Evolutionary conservation across 2,888 invertebrate species (phyloP), one percentile per base, ranked within the genome.

Genomic region (Thereva unica): DNA sequence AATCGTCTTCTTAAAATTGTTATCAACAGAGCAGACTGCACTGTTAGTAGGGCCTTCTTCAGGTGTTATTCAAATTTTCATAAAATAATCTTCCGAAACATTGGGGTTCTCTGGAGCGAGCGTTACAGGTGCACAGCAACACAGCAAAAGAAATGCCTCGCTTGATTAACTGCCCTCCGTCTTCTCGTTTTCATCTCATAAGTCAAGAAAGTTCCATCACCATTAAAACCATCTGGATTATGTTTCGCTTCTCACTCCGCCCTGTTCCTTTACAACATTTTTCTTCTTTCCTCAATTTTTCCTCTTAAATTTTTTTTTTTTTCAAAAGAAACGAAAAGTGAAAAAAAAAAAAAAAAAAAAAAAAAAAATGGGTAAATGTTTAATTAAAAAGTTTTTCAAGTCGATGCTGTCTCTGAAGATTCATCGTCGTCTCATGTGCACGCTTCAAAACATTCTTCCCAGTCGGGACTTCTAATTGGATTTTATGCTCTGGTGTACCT

Each of bases 331-430:
- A n/a, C n/a, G n/a, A n/a, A n/a, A n/a, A n/a, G n/a, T n/a, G n/a
- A n/a, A n/a, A 23, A 23, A 44, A 35, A 44, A 41, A 44, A 8
- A 7, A 35, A n/a, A 56, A 9, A n/a, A n/a, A 8, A 4, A 23
- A 56, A 41, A 42, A 56, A 54, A 41, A 55, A 44, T 56, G 56
- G 44, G 23, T 56, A 44, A 56, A 42, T 56, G 44, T 56, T 56
- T 56, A 56, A 56, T 56, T 56, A 56, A 56, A 56, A 56, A 56
- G 44, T 56, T 56, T 56, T 42, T 56, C 44, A 56, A 56, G 56
- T 41, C 44, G 56, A 56, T 56, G 56, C 23, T 56, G 56, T 44
- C 42, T 56, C 56, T 56, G 1, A 56, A 56, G 56, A 56, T 56
- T 56, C 56, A 56, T 56, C 56, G 42, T 10, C 44, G 56, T 44